Evolutionary conservation across 2,797 vertebrate genomes (phyloP), one percentile per base, ranked within the genome.

Genomic region (Borostomias antarcticus): DNA sequence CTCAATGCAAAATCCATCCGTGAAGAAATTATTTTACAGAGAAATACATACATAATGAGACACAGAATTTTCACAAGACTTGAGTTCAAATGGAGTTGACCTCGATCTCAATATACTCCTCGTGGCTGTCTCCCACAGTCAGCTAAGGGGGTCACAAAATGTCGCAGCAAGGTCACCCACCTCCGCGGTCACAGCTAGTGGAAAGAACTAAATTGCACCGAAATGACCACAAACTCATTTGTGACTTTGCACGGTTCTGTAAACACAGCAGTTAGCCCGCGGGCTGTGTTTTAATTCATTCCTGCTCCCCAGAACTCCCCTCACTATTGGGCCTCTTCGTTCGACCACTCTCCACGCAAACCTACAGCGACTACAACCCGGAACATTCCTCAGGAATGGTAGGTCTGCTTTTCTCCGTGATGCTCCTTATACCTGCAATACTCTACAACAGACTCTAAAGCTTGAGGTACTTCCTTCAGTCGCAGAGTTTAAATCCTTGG

Each of bases 161-260:
- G 28, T 17, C 13, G 28, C 15, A 6, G 4, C 28, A 30, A 56
- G 52, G 52, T 30, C 17, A 28, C 26, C 26, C 4, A 56, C 52
- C 57, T 37, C 57, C 11, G 5, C 23, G 57, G 37, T 37, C 21
- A 13, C 19, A 23, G 32, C 19, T 9, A 37, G 21, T 40, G 13
- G 19, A 4, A 9, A 10, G 33, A 19, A 11, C 4, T 5, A 30
- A 37, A 58, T 37, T 15, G 57, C n/a, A 40, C 57, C 33, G 11
- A 23, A 58, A 40, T 58, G 57, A 37, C 57, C 57, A 25, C 40
- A 33, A 58, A 58, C 32, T 58, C 23, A 19, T 58, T 32, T 58
- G 19, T 58, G 57, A 58, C 57, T 58, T 58, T 58, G 57, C 17
- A 29, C 30, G 52, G 52, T 28, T 56, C 28, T 13, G 30, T 13